Evolutionary conservation across 1,140 invertebrate genomes (phyloP).

Genomic region (Lepidostoma basale): DNA sequence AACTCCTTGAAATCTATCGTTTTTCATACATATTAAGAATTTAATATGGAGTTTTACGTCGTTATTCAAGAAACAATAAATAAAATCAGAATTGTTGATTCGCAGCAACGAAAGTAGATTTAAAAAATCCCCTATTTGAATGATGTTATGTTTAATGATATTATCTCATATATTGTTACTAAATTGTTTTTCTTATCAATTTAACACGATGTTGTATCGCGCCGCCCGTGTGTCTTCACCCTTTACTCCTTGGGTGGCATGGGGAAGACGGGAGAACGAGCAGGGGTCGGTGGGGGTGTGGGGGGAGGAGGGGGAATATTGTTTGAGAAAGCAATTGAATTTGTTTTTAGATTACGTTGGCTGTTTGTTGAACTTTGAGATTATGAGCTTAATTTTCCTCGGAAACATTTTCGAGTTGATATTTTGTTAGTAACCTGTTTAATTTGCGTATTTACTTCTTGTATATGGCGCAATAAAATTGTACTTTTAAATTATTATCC

Average conservation of each 20-base stretch:
- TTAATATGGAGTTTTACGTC: no score
- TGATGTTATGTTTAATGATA: no score
- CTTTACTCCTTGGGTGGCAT: background rate
- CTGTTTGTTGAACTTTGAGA: slow-evolving; percentile 36
- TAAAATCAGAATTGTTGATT: no score
- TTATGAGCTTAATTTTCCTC: slow-evolving; percentile 32
- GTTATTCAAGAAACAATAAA: no score
- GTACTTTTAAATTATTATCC: slow-evolving; percentile 19
- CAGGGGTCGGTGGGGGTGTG: background rate
- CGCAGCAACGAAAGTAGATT: no score
- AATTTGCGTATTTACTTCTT: slow-evolving; percentile 28
- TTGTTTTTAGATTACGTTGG: slow-evolving; percentile 32
- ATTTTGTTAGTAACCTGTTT: slow-evolving; percentile 26
- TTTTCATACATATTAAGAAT: no score
- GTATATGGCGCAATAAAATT: slow-evolving; percentile 19
- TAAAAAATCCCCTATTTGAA: no score
- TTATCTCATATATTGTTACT: no score
- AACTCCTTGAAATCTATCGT: no score
- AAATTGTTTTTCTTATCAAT: no score
- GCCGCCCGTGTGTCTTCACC: background rate
- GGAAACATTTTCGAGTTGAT: slow-evolving; percentile 30
- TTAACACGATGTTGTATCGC: no score
- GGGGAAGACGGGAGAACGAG: no score
- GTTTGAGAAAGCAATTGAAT: slow-evolving; percentile 37
- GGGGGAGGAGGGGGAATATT: background rate